Evolutionary conservation across 2,113 vertebrate species (phyloP).

Genomic region (Lepus timidus): DNA sequence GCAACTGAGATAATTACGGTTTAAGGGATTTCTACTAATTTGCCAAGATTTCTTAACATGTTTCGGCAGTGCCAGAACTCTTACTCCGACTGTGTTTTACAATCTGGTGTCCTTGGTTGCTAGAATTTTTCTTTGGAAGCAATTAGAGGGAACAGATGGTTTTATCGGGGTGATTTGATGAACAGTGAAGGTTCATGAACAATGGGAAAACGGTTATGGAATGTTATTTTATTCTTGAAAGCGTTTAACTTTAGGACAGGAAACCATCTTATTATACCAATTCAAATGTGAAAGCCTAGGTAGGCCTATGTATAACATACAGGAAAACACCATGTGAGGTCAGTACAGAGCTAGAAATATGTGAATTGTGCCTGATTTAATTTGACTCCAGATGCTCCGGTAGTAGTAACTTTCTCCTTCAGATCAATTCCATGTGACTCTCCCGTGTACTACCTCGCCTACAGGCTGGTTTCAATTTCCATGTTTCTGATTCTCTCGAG

Average conservation of each 20-base stretch:
- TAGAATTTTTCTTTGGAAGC: conserved; percentile 72
- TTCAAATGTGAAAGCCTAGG: not conserved
- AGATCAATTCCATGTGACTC: conserved; percentile 56
- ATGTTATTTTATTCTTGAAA: conserved; percentile 46
- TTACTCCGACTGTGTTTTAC: conserved; percentile 54
- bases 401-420: conserved; percentile 73
- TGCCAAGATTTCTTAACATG: conserved; percentile 53
- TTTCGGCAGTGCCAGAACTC: conserved; percentile 60
- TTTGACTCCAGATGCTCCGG: conserved; percentile 59
- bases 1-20: not conserved
- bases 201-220: conserved; percentile 69
- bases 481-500: conserved; percentile 40
- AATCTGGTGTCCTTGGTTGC: conserved; percentile 67
- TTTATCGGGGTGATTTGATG: conserved; percentile 57
- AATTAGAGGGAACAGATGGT: conserved; percentile 60
- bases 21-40: conserved; percentile 57
- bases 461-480: conserved; percentile 61
- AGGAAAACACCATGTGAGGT: conserved; percentile 56
- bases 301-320: conserved; percentile 20
- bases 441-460: conserved; percentile 51
- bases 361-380: conserved; percentile 68
- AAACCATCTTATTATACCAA: not conserved
- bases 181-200: conserved; percentile 61
- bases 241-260: conserved; percentile 36
- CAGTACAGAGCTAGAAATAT: conserved; percentile 57